Evolutionary conservation across 2,113 vertebrate species (phyloP).

Genomic region (Labeo rohita): DNA sequence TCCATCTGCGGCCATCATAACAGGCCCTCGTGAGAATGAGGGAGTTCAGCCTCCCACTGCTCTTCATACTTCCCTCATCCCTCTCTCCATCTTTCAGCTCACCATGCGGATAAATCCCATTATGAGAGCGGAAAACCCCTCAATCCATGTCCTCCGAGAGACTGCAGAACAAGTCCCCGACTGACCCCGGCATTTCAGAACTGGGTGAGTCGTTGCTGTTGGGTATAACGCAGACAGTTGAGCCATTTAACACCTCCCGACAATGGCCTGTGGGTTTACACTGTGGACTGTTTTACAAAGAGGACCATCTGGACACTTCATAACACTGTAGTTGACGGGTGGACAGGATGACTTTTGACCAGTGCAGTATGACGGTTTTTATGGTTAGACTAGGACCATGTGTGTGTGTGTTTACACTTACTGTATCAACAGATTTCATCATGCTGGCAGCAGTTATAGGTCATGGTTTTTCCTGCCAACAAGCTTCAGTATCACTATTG

Average conservation of each 20-base stretch:
- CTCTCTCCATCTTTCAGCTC: constrained; percentile 28
- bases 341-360: not conserved
- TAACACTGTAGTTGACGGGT: not conserved
- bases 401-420: constrained; percentile 22
- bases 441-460: constrained; percentile 13
- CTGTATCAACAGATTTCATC: constrained; percentile 20
- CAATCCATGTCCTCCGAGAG: constrained; percentile 49
- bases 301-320: not conserved
- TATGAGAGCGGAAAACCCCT: constrained; percentile 19
- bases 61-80: constrained; percentile 5
- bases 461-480: not conserved
- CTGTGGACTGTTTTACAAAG: not conserved
- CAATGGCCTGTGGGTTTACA: not conserved
- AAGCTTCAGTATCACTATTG: not conserved
- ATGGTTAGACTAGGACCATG: not conserved
- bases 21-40: not conserved
- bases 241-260: constrained; percentile 4
- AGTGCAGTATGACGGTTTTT: not conserved
- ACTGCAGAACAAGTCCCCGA: constrained; percentile 34
- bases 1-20: constrained; percentile 22
- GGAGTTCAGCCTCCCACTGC: not conserved
- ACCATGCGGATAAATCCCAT: constrained; percentile 38
- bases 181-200: constrained; percentile 35
- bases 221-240: not conserved
- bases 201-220: not conserved